Evolutionary conservation across 2,888 invertebrate genomes (phyloP).

Genomic region (Eristalis pertinax): DNA sequence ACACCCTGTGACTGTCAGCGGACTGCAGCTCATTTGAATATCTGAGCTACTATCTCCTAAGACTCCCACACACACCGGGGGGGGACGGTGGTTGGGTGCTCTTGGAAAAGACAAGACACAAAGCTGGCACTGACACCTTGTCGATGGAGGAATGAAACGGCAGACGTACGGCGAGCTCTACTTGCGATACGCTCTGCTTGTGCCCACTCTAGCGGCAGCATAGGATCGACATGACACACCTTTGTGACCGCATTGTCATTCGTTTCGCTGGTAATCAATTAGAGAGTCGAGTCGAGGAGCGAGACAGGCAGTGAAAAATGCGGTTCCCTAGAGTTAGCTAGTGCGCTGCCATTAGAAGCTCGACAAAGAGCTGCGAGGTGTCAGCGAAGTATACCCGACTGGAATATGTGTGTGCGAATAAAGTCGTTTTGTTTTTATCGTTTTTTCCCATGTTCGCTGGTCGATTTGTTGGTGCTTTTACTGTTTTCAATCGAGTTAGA

Average conservation of each 20-base stretch:
- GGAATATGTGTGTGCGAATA: slow-evolving; percentile 35
- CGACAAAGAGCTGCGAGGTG: not conserved
- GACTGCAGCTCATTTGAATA: not conserved
- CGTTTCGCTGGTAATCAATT: slow-evolving; percentile 72
- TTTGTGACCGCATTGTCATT: slow-evolving; percentile 72
- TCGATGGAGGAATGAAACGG: slow-evolving; percentile 31
- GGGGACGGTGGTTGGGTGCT: not conserved
- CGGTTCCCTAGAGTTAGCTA: slow-evolving; percentile 58
- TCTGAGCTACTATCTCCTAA: not conserved
- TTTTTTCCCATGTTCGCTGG: slow-evolving; percentile 6
- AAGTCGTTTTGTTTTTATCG: slow-evolving; percentile 17
- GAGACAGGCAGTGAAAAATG: slow-evolving; percentile 33
- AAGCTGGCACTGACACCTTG: slow-evolving; percentile 10
- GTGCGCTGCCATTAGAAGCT: slow-evolving; percentile 28
- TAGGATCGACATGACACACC: slow-evolving; percentile 68
- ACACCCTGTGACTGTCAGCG: not conserved
- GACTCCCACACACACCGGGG: not conserved
- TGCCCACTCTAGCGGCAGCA: slow-evolving; percentile 60
- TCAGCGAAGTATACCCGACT: slow-evolving; percentile 10
- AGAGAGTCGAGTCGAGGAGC: slow-evolving; percentile 54
- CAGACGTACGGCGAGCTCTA: slow-evolving; percentile 20
- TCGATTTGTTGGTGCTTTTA: slow-evolving; percentile 37
- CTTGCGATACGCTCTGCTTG: slow-evolving; percentile 63
- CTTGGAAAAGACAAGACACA: not conserved
- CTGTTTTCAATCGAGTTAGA: slow-evolving; percentile 52